These are phyloP conservation scores for Campoplex nolae DNA, from an alignment of 2,888 invertebrate genomes.

Conservation along the genomic window DNA sequence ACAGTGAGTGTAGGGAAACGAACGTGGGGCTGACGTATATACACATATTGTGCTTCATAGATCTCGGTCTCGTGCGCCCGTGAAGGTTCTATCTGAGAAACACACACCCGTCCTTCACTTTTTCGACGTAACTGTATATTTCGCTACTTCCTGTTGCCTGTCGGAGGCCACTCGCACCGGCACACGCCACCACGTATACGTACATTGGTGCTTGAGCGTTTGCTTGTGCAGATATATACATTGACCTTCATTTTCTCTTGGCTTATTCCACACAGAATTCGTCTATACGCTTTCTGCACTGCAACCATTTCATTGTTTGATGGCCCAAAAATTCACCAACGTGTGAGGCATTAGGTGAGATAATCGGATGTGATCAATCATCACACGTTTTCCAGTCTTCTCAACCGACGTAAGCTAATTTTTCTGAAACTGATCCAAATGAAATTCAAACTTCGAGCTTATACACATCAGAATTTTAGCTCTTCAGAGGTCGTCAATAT, in stretches of 20 bases:
- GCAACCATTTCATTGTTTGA: not conserved
- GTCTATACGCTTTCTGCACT: not conserved
- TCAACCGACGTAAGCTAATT: not conserved
- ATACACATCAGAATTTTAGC: not conserved
- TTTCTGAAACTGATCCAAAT: not conserved
- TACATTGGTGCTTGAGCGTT: slow-evolving; percentile 9
- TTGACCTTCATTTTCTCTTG: slow-evolving; percentile 33
- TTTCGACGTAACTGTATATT: slow-evolving; percentile 65
- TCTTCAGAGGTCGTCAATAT: not conserved
- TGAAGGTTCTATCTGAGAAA: slow-evolving; percentile 57
- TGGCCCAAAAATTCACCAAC: not conserved
- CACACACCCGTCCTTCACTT: slow-evolving; percentile 63
- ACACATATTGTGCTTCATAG: slow-evolving; percentile 31
- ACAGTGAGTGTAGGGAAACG: slow-evolving; percentile 39
- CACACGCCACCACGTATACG: slow-evolving; percentile 44
- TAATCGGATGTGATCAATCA: not conserved
- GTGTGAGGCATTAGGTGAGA: too few relatives aligned
- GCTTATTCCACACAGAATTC: slow-evolving; percentile 10
- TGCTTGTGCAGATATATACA: not conserved
- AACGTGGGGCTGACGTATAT: slow-evolving; percentile 36
- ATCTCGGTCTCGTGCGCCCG: slow-evolving; percentile 46
- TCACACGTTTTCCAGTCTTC: not conserved
- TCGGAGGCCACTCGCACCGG: slow-evolving; percentile 60
- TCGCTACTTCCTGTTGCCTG: slow-evolving; percentile 69
- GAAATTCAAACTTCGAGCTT: not conserved